A percentile compares a stretch with the other conserved stretches of the same genome.
Evolutionary conservation across 2,113 vertebrate genomes (phyloP).

Genomic region (Hemiprocne comata): DNA sequence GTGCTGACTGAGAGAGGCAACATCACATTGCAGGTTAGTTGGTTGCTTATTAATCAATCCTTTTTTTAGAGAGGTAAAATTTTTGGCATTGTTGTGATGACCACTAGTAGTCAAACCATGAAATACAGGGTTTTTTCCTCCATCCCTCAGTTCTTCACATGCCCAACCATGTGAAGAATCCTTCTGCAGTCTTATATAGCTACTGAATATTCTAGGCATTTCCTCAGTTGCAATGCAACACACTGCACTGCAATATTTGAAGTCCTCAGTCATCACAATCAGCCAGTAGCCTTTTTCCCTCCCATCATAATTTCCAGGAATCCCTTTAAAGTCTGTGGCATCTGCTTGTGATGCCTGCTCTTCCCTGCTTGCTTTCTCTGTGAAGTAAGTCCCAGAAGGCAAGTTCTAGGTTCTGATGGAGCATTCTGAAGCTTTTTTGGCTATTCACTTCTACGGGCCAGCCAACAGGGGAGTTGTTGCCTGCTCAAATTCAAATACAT

Average conservation of each 20-base stretch:
- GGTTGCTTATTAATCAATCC: background rate
- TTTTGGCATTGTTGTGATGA: background rate
- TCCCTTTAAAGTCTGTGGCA: background rate
- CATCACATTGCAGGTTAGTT: fast-evolving
- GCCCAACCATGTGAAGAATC: background rate
- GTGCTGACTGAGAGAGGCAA: background rate
- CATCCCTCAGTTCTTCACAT: background rate
- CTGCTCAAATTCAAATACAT: background rate
- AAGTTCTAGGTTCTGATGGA: background rate
- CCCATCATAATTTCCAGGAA: background rate
- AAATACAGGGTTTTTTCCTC: background rate
- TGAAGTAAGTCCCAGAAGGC: background rate
- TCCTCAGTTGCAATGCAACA: background rate
- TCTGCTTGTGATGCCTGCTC: background rate
- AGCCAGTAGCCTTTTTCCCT: fast-evolving
- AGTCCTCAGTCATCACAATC: background rate
- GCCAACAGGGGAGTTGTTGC: background rate
- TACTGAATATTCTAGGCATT: background rate
- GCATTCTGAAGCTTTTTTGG: background rate
- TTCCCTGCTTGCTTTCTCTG: background rate
- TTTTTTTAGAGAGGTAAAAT: fast-evolving
- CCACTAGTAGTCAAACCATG: background rate
- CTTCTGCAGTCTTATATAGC: background rate
- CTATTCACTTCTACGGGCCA: background rate
- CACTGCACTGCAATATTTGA: background rate